Base-by-base conservation (phyloP, 1,140 invertebrate genomes). In the Cotesia glomerata region DNA sequence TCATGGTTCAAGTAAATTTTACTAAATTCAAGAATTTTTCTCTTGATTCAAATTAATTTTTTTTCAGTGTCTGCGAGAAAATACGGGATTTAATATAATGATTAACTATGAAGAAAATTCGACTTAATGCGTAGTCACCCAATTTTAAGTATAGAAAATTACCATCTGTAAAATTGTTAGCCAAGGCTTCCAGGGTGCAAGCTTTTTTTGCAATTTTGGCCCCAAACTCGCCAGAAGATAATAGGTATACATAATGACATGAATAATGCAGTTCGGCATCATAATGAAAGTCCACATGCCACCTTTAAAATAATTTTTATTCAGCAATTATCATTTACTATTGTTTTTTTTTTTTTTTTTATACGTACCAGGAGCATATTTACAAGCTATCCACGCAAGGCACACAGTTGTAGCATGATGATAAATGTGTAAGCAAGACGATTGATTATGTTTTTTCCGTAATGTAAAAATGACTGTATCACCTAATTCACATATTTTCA, bases 101-200 rank as follows among this genome's bases (percentile, higher is more conserved):
- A 26, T 26, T 26, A 26, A 26, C 26, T 26, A 26, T 26, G 26
- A 26, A 26, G 26, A 45, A 64, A 14, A 11, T 34, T 9, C 4
- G 45, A 70, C 7, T 61, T 11, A 69, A 36, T 14, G 35, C 32
- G 39, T 49, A 56, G 26, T 32, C 39, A 45, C 39, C 11, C 39
- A 9, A 11, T 45, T 45, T 2, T 45, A 54, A 54, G 3, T n/a
- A 18, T 51, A 54, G 3, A 66, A 16, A 74, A 76, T n/a, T 88
- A 88, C 93, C 92, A 96, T 91, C 89, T 97, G 95, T 61, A 96
- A 87, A 52, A 90, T 89, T 14, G 95, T 97, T 71, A 97, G 88
- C 86, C 97, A 95, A 83, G 93, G 95, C 87, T 97, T 97, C 94
- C 94, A 97, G 61, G 89, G 89, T 91, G 93, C 95, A 54, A 97